Evolutionary conservation across 1,140 invertebrate genomes (phyloP), one percentile per base, ranked within the genome.

Genomic region (Bombus balteatus): DNA sequence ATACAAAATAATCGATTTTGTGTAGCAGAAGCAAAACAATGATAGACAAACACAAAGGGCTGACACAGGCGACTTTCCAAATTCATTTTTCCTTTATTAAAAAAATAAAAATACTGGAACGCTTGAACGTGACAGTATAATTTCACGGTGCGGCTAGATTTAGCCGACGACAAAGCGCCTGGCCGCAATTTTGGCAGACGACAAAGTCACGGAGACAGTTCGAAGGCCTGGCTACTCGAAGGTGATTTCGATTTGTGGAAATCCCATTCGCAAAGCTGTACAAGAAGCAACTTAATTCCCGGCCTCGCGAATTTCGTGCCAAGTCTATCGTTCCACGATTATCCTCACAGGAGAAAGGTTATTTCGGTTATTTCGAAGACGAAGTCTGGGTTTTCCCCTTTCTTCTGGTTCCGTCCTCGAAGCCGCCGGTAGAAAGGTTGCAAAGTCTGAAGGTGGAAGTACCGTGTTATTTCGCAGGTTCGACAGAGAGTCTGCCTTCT

Each of bases 301-400:
- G 39, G 65, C 53, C 66, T 8, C 39, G 62, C 65, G 65, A 66
- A 71, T 53, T 74, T 34, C 53, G 66, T 57, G 25, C 71, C 59
- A 81, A 62, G 65, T 86, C 65, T 66, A 86, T 83, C 83, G 83
- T 71, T 65, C 28, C 37, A 37, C 76, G 77, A 90, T 89, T 85
- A 85, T 85, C 88, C 74, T 22, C n/a, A 32, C 65, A 10, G 65
- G 59, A 62, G 65, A 59, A 81, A 81, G 79, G 78, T 90, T 90
- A 85, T 88, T 85, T 85, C 86, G 82, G 53, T 87, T 87, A 90
- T 87, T 84, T 70, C 66, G 66, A 57, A 72, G 77, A 41, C 70
- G 66, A 68, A 68, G 66, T 70, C 59, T 62, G 10, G 59, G n/a
- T 6, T 66, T 9, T 18, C 34, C 32, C n/a, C 43, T 68, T 71